Evolutionary conservation across 2,888 invertebrate genomes (phyloP).

Genomic region (Seira sanloemensis): DNA sequence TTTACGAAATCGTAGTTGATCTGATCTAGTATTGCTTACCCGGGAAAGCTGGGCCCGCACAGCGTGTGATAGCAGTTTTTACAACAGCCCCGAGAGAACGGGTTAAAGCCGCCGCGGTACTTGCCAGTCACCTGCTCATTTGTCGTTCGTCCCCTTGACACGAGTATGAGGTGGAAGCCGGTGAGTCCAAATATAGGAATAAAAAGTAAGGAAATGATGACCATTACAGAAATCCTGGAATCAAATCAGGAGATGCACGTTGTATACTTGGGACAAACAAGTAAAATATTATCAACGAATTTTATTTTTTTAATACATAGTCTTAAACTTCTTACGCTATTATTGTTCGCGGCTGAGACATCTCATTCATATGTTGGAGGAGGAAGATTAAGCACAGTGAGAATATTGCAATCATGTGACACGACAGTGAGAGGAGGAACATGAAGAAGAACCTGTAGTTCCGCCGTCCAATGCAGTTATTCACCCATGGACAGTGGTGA

Average conservation of each 20-base stretch:
- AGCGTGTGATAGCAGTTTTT: conserved; percentile 96
- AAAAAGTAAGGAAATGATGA: conserved; percentile 91
- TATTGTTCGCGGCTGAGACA: conserved; percentile 88
- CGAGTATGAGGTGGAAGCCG: conserved; percentile 97
- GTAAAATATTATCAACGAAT: background rate
- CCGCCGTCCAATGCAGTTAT: conserved; percentile 96
- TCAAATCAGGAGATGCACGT: background rate
- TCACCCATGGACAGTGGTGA: conserved; percentile 99
- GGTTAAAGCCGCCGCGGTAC: conserved; percentile 98
- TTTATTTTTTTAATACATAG: background rate
- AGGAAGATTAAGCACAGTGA: conserved; percentile 94
- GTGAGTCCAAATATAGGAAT: conserved; percentile 98
- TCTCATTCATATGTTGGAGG: conserved; percentile 87
- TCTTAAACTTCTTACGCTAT: conserved; percentile 75
- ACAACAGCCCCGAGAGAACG: conserved; percentile 96
- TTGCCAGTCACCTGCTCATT: conserved; percentile 99
- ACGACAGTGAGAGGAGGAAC: conserved; percentile 95
- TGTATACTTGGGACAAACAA: background rate
- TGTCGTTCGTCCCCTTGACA: conserved; percentile 96
- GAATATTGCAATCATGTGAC: conserved; percentile 99
- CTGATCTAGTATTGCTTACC: too few species aligned
- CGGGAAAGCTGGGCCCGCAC: conserved; percentile 98
- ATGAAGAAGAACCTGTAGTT: conserved; percentile 99
- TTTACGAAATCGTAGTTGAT: too few species aligned
- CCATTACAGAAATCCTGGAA: conserved; percentile 91